A percentile compares a stretch with the other conserved stretches of the same genome.
phyloP scores from a whole-genome alignment of 2,888 invertebrate genomes.

The Conistra vaccinii region DNA sequence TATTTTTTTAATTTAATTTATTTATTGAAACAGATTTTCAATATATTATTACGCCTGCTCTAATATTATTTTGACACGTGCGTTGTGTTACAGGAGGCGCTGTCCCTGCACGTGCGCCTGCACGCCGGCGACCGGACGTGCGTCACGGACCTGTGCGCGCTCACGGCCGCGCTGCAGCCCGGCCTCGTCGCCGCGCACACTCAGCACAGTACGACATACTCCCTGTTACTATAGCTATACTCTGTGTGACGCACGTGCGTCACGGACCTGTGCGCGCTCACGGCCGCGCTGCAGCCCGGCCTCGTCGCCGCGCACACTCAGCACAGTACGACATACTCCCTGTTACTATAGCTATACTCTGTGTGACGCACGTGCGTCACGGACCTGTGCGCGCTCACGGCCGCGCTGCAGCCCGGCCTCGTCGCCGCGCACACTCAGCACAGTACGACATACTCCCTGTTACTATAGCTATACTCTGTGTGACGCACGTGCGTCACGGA shows the following conservation, averaged over 20 bases:
- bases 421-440: constrained; percentile 9
- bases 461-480: not conserved
- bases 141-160: constrained; percentile 95
- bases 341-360: constrained; percentile 65
- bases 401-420: constrained; percentile 30
- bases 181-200: constrained; percentile 90
- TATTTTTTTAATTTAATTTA: too few species aligned
- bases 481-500: constrained; percentile 95
- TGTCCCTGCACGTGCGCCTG: constrained; percentile 94
- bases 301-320: constrained; percentile 61
- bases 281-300: constrained; percentile 94
- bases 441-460: not conserved
- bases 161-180: constrained; percentile 94
- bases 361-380: constrained; percentile 89
- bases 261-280: constrained; percentile 80
- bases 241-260: not conserved
- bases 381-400: constrained; percentile 11
- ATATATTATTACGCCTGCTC: too few species aligned
- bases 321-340: too few species aligned
- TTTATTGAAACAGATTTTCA: too few species aligned
- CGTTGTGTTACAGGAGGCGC: constrained; percentile 91
- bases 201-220: constrained; percentile 69
- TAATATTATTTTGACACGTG: not conserved
- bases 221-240: not conserved
- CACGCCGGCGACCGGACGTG: constrained; percentile 95